Base-by-base conservation (phyloP, 2,888 invertebrate genomes). In the Portevinia maculata region DNA sequence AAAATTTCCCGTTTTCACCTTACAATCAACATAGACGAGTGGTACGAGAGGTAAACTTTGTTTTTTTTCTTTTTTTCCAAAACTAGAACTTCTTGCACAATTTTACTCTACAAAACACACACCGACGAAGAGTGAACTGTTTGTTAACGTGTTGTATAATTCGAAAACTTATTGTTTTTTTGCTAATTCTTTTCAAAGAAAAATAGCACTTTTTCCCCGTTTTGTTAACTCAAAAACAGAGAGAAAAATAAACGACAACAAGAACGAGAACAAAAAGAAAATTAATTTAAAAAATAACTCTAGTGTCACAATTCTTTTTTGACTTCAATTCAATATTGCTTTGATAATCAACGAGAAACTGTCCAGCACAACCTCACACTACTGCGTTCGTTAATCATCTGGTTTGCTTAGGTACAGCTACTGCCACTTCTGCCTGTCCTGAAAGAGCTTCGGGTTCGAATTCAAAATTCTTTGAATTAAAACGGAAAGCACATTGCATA, bases 331-430 rank as follows among this genome's bases (percentile, higher is more conserved):
- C 6, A 24, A 50, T 34, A 13, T 64, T 52, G n/a, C 17, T 52
- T 57, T 34, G 24, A 59, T 57, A 50, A 44, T n/a, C 69, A 57
- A 1, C 21, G 19, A 55, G 52, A 28, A 53, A 39, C 64, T 75
- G 69, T 64, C 44, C 62, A 32, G 50, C 24, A 79, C 71, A 69
- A 81, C 74, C 70, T 70, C 74, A 81, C 75, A 48, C 59, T 65
- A 60, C 34, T 34, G 75, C 53, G 64, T 70, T 48, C 60, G 64
- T 81, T 70, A 75, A 70, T 65, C 70, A 65, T 65, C 75, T 81
- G 65, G n/a, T n/a, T n/a, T n/a, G n/a, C n/a, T n/a, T n/a, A n/a
- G n/a, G n/a, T n/a, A n/a, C n/a, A n/a, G n/a, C n/a, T n/a, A n/a
- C 24, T 24, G 24, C 24, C n/a, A n/a, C n/a, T n/a, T 24, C 24